Evolutionary conservation across 2,888 invertebrate genomes (phyloP), one percentile per base, ranked within the genome.

Genomic region (Harmothoe impar): DNA sequence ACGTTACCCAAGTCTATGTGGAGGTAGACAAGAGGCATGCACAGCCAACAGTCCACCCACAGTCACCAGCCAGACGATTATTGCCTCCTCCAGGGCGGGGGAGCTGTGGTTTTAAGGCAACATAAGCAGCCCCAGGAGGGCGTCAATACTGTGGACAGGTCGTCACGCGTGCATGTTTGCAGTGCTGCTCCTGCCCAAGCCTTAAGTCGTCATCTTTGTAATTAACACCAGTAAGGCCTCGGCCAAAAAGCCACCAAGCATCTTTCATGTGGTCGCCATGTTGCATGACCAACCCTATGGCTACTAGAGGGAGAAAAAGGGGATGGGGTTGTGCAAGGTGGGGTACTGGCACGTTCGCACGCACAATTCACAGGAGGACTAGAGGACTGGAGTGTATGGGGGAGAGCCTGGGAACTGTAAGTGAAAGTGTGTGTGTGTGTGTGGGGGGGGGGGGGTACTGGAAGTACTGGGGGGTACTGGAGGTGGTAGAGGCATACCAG

Each of bases 151-250:
- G 15, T 29, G 7, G 29, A 15, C 72, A 72, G 15, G n/a, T 25
- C 31, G 72, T 23, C 72, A 25, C 31, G 25, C 72, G 25, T 29
- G 72, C 72, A 72, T 72, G 72, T 72, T 72, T 72, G 31, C 72
- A n/a, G 72, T 15, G 25, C 72, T 23, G 29, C 62, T n/a, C n/a
- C 29, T 25, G 29, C 29, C n/a, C 29, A 72, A 72, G 72, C 3
- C 72, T 29, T 29, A 31, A 29, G 72, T 29, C 72, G 25, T 29
- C 72, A 31, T 29, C 72, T 72, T 72, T 72, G 72, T 72, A 72
- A 72, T 72, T 72, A 72, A 72, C 72, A 72, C 72, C 72, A 72
- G 31, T 29, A 72, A 72, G 25, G 72, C 72, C 72, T 72, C 72
- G 17, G 72, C 31, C 31, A 72, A 72, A 62, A 72, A 29, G 72